Evolutionary conservation across 2,888 invertebrate species (phyloP), one percentile per base, ranked within the genome.

Genomic region (Hydrotaea diabolus): DNA sequence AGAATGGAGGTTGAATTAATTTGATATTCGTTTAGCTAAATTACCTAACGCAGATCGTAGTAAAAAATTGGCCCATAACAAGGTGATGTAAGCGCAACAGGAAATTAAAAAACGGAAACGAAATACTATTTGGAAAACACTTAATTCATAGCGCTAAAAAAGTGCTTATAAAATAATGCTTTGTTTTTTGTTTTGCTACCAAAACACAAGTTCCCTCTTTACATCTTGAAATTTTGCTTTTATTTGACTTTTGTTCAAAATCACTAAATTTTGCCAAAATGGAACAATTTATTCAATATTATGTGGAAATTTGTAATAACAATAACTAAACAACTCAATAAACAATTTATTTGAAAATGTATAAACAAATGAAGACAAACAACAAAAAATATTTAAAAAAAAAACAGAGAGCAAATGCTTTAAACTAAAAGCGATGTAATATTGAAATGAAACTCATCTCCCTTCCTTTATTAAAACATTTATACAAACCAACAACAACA

Each of bases 371-470:
- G 11, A 74, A 73, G 26, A 72, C 15, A 71, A 8, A 3, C 64
- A 72, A 43, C 36, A 49, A n/a, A n/a, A n/a, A n/a, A n/a, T n/a
- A n/a, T n/a, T n/a, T n/a, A n/a, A n/a, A n/a, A n/a, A n/a, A n/a
- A n/a, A n/a, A n/a, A n/a, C n/a, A n/a, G n/a, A n/a, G n/a, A 53
- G 49, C 17, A 39, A 57, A 69, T 15, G 21, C 76, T 74, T 74
- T 39, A 59, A 59, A n/a, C 39, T 74, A 72, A 64, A 59, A 69
- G 53, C 17, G 46, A 78, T 79, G 83, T 83, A 73, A 79, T 73
- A 76, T 76, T 15, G 26, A 64, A 15, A 64, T 59, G 31, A 49
- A 19, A 77, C 31, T 55, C 36, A 75, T n/a, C 55, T 53, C 36
- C 39, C 69, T 59, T 46, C 49, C 73, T 46, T 72, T 75, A 39